Conservation (phyloP, 2,888 invertebrate species). For the Pristionchus fissidentatus region DNA sequence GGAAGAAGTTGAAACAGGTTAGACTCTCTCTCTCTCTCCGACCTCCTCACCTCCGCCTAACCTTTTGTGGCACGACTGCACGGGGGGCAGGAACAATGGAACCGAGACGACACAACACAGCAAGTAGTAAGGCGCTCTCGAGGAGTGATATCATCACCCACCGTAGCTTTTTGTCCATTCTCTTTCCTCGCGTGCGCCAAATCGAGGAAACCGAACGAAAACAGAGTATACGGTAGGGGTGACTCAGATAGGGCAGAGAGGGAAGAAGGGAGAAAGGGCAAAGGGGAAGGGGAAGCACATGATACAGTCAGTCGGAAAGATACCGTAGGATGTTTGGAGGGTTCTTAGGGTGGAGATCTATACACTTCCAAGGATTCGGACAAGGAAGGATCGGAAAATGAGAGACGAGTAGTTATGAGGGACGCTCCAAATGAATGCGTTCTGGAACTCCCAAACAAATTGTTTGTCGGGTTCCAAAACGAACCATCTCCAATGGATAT, state of each 20-base stretch:
- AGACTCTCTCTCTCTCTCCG: too few species aligned
- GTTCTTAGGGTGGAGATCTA: too few species aligned
- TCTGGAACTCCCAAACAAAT: too few species aligned
- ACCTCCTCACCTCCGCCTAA: conserved; percentile 35
- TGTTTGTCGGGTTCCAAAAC: too few species aligned
- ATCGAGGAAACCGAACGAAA: not conserved
- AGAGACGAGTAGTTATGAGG: not conserved
- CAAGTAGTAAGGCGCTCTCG: too few species aligned
- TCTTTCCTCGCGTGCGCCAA: not conserved
- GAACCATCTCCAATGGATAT: too few species aligned
- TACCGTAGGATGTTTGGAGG: too few species aligned
- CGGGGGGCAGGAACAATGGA: conserved; percentile 20
- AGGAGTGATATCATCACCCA: conserved; percentile 39
- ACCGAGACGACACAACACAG: too few species aligned
- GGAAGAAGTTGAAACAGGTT: not conserved
- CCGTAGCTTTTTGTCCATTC: not conserved
- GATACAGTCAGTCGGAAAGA: too few species aligned
- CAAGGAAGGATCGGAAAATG: not conserved
- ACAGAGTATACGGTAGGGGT: not conserved
- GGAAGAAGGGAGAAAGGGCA: not conserved
- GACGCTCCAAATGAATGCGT: too few species aligned
- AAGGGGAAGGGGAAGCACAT: too few species aligned
- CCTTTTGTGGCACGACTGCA: conserved; percentile 40
- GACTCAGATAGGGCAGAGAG: not conserved
- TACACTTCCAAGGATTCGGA: not conserved